These are phyloP conservation scores for Anthrax anthrax DNA, from an alignment of 2,888 invertebrate genomes.

Conservation along the genomic window DNA sequence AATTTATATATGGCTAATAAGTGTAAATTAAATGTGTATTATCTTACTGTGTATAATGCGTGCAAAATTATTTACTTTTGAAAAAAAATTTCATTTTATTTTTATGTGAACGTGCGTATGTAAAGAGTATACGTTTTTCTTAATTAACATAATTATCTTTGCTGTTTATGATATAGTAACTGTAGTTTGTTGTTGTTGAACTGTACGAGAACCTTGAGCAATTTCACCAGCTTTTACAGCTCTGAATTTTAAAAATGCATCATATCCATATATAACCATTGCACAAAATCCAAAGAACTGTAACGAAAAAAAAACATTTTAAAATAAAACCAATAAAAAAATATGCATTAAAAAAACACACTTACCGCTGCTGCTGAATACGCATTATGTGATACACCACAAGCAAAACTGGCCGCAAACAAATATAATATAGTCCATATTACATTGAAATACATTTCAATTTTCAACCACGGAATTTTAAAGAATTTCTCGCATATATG, in stretches of 20 bases:
- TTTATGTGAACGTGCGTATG: too few species aligned
- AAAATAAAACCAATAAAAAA: background rate
- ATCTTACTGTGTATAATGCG: too few species aligned
- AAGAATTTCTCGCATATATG: slow-evolving; percentile 74
- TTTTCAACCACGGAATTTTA: slow-evolving; percentile 73
- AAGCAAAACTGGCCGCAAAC: slow-evolving; percentile 56
- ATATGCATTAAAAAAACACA: slow-evolving; percentile 13
- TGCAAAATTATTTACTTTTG: too few species aligned
- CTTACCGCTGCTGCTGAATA: slow-evolving; percentile 55
- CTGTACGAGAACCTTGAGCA: slow-evolving; percentile 45
- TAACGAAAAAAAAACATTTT: slow-evolving; percentile 22
- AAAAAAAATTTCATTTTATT: too few species aligned
- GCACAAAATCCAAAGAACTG: slow-evolving; percentile 79
- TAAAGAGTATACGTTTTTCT: too few species aligned
- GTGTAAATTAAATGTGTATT: too few species aligned
- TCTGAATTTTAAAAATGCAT: slow-evolving; percentile 64
- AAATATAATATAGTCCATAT: slow-evolving; percentile 62
- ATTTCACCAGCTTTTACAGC: slow-evolving; percentile 50
- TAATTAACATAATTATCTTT: too few species aligned
- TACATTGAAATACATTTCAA: slow-evolving; percentile 62
- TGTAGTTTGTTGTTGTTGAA: slow-evolving; percentile 15
- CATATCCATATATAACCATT: slow-evolving; percentile 63
- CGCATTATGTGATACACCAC: slow-evolving; percentile 43
- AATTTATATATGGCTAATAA: too few species aligned
- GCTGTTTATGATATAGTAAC: slow-evolving; percentile 13